A percentile compares a stretch with the other conserved stretches of the same genome.
Evolutionary conservation across 2,113 vertebrate genomes (phyloP).

Genomic region (Anolis carolinensis): DNA sequence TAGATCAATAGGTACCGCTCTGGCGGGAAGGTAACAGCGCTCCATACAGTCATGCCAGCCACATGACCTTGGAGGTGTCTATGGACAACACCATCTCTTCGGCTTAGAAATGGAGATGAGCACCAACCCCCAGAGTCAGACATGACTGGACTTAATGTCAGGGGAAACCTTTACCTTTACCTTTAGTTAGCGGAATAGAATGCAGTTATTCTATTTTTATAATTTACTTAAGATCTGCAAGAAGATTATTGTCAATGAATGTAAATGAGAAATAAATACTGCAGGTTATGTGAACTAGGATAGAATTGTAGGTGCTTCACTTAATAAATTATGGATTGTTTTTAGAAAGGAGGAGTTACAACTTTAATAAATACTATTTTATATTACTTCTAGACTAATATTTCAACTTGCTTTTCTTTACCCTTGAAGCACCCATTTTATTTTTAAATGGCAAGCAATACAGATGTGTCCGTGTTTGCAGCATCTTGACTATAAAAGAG

Average conservation of each 20-base stretch:
- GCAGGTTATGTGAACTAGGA: not conserved
- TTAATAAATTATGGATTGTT: conserved; percentile 11
- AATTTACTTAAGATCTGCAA: conserved; percentile 28
- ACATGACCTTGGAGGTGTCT: too few relatives aligned
- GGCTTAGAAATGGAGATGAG: too few relatives aligned
- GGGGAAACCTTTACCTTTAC: too few relatives aligned
- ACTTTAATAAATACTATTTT: conserved; percentile 16
- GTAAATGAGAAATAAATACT: not conserved
- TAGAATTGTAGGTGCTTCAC: not conserved
- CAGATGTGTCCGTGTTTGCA: conserved; percentile 10
- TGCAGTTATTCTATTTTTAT: conserved; percentile 13
- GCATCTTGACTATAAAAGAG: conserved; percentile 20
- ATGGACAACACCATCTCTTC: too few relatives aligned
- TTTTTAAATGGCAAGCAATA: conserved; percentile 4
- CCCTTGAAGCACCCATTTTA: not conserved
- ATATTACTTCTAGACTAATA: not conserved
- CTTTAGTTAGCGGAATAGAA: conserved; percentile 21
- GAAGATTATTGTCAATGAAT: not conserved
- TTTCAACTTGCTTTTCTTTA: conserved; percentile 15
- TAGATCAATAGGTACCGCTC: too few relatives aligned
- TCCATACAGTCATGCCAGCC: too few relatives aligned
- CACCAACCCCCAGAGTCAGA: too few relatives aligned
- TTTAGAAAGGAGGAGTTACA: conserved; percentile 8
- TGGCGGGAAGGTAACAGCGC: too few relatives aligned
- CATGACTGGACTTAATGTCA: too few relatives aligned